phyloP scores from a whole-genome alignment of 2,797 vertebrate genomes.

The Tenualosa ilisha region DNA sequence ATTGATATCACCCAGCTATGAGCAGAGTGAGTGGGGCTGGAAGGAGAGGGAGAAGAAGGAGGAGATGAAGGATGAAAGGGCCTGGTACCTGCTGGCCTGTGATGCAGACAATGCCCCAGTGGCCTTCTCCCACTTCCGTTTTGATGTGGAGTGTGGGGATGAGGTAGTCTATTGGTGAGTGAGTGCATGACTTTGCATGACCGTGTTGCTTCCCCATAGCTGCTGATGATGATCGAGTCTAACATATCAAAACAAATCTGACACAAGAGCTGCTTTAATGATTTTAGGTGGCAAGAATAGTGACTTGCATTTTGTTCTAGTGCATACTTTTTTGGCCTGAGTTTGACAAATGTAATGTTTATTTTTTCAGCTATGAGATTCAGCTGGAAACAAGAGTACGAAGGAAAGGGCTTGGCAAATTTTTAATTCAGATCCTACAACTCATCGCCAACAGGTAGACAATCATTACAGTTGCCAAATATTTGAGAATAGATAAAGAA shows the following conservation, averaged over 20 bases:
- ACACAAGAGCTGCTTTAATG: not conserved
- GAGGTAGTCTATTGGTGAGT: conserved; percentile 93
- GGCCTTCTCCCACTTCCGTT: conserved; percentile 95
- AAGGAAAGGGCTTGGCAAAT: conserved; percentile 92
- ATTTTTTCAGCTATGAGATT: conserved; percentile 83
- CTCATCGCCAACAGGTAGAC: conserved; percentile 89
- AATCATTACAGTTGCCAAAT: not conserved
- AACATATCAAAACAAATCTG: not conserved
- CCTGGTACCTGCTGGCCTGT: conserved; percentile 90
- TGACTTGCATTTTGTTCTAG: not conserved
- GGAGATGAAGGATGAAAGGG: conserved; percentile 92
- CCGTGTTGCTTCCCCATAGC: too few relatives aligned
- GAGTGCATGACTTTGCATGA: too few relatives aligned
- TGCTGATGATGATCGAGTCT: not conserved
- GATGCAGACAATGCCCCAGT: conserved; percentile 78
- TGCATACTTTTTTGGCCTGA: not conserved
- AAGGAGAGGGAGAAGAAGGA: conserved; percentile 93
- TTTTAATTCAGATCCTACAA: conserved; percentile 93
- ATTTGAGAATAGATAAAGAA: too few relatives aligned
- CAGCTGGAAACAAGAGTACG: conserved; percentile 88
- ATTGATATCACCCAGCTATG: conserved; percentile 74
- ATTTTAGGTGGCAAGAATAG: not conserved
- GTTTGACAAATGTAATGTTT: not conserved
- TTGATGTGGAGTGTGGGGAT: conserved; percentile 92
- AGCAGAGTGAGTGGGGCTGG: conserved; percentile 98